Percentiles rank a stretch among this genome's conserved stretches.
Conservation (phyloP, 1,140 invertebrate species). For the Drosophila auraria region DNA sequence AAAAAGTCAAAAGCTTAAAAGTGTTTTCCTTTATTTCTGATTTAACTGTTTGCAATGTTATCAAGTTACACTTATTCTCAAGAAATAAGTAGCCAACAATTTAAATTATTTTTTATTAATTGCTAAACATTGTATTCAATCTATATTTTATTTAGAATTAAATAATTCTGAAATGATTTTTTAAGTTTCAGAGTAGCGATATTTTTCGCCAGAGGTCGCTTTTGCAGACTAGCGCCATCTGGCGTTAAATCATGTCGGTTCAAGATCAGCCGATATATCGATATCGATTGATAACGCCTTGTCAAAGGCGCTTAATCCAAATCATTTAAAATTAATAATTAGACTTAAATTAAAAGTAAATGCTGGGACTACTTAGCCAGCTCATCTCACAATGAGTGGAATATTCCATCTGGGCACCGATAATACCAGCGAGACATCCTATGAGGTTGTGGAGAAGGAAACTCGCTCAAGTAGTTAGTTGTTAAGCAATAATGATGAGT, state of each 20-base stretch:
- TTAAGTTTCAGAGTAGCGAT: neutral
- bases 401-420: too few relatives aligned
- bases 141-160: neutral
- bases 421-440: too few relatives aligned
- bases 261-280: neutral
- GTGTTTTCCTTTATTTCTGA: neutral
- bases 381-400: too few relatives aligned
- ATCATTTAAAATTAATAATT: neutral
- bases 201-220: neutral
- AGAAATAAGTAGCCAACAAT: too few relatives aligned
- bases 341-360: too few relatives aligned
- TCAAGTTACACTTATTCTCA: neutral
- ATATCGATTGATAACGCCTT: neutral
- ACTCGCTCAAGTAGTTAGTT: too few relatives aligned
- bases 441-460: too few relatives aligned
- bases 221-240: neutral
- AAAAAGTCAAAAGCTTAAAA: constrained; percentile 1
- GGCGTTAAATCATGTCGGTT: neutral
- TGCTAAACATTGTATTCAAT: too few relatives aligned
- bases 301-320: neutral
- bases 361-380: too few relatives aligned
- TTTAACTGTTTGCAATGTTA: neutral
- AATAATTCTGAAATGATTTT: neutral
- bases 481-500: too few relatives aligned
- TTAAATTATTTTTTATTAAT: too few relatives aligned